Conservation (phyloP, 1,140 invertebrate genomes). For the Platorchestia sp. region DNA sequence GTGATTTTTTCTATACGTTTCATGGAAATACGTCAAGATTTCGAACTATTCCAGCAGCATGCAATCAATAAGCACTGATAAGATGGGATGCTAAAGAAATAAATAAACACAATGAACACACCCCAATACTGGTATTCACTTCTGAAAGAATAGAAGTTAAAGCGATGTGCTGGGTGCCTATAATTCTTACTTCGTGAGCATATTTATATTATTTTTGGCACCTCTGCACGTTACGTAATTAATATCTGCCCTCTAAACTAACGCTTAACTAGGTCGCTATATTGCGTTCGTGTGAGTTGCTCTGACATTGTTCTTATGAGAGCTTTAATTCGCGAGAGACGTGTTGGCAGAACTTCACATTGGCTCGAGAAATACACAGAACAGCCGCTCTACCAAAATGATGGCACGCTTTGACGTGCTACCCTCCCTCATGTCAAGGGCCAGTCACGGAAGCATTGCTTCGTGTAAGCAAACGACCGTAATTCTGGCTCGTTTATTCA, state of each 20-base stretch:
- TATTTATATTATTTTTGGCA: neutral
- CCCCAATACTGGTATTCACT: too few species aligned
- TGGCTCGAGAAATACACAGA: neutral
- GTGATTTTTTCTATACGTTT: too few species aligned
- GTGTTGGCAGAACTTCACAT: neutral
- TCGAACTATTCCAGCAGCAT: too few species aligned
- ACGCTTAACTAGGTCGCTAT: neutral
- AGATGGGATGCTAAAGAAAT: too few species aligned
- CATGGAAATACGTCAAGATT: too few species aligned
- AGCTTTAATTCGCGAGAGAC: neutral
- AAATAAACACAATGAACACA: too few species aligned
- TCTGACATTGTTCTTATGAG: neutral
- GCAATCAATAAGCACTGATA: too few species aligned
- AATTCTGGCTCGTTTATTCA: neutral
- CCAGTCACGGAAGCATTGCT: neutral
- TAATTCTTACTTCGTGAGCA: too few species aligned
- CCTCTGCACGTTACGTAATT: neutral
- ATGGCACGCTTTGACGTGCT: neutral
- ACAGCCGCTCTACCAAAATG: neutral
- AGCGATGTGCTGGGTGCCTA: too few species aligned
- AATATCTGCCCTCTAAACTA: neutral
- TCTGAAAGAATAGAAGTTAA: too few species aligned
- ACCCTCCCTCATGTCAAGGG: neutral
- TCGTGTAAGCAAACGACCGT: neutral
- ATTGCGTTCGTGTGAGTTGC: neutral